A percentile compares a stretch with the other conserved stretches of the same genome.
These are phyloP conservation scores for Phragmatobia fuliginosa DNA, from an alignment of 2,888 invertebrate species.

Conservation along the genomic window DNA sequence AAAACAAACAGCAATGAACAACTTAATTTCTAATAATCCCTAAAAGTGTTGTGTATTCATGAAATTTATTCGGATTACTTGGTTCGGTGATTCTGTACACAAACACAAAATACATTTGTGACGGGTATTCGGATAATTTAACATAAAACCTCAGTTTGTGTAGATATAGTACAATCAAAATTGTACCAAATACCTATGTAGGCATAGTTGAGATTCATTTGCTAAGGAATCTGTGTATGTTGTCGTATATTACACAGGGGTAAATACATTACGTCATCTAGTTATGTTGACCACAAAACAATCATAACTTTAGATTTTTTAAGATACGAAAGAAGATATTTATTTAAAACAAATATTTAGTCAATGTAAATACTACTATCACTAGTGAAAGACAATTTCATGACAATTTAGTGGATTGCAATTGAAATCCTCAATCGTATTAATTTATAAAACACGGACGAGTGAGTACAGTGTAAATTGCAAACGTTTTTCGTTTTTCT, in stretches of 20 bases:
- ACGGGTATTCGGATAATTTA: slow-evolving; percentile 17
- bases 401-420: too few species aligned
- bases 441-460: too few species aligned
- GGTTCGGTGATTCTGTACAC: slow-evolving; percentile 12
- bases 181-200: background rate
- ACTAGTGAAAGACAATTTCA: too few species aligned
- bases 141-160: slow-evolving; percentile 13
- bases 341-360: too few species aligned
- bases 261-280: slow-evolving; percentile 16
- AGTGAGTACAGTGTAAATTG: too few species aligned
- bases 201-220: background rate
- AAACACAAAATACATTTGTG: slow-evolving; percentile 15
- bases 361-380: background rate
- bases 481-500: too few species aligned
- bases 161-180: background rate
- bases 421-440: too few species aligned
- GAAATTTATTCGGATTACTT: slow-evolving; percentile 19
- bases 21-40: slow-evolving; percentile 7
- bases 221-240: background rate
- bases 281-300: background rate
- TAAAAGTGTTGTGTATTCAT: slow-evolving; percentile 19
- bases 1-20: background rate
- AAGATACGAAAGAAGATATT: background rate
- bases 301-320: background rate
- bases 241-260: background rate